These are phyloP conservation scores for Drosophila carrolli DNA, from an alignment of 1,140 invertebrate species.

Conservation along the genomic window DNA sequence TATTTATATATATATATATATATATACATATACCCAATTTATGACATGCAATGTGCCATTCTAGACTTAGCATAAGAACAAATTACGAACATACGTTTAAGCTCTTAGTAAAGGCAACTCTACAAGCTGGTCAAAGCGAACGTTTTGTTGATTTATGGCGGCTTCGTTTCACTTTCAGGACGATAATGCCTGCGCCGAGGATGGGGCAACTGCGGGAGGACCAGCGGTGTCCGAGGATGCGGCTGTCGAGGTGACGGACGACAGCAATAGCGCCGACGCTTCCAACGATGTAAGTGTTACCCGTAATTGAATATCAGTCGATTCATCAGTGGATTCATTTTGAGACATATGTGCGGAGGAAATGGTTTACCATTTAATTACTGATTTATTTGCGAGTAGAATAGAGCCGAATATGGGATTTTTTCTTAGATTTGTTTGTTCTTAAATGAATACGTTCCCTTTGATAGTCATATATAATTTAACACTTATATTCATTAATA, in stretches of 20 bases:
- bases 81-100: constrained; percentile 28
- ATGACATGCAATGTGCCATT: constrained; percentile 4
- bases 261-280: constrained; percentile 66
- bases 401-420: background rate
- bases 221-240: constrained; percentile 1
- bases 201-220: constrained; percentile 2
- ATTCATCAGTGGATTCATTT: constrained; percentile 5
- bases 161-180: constrained; percentile 68
- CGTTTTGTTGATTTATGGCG: constrained; percentile 65
- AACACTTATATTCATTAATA: too few species aligned
- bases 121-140: constrained; percentile 33
- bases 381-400: background rate
- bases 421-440: background rate
- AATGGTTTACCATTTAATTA: background rate
- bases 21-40: constrained; percentile 2
- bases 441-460: too few species aligned
- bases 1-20: background rate
- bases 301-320: background rate
- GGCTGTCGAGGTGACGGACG: constrained; percentile 44
- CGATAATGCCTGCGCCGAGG: constrained; percentile 49
- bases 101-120: constrained; percentile 57
- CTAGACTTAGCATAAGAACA: constrained; percentile 19
- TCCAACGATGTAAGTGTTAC: constrained; percentile 59
- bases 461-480: too few species aligned
- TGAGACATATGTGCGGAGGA: background rate